Evolutionary conservation across 1,140 invertebrate species (phyloP).

Genomic region (Eriocheir sinensis): DNA sequence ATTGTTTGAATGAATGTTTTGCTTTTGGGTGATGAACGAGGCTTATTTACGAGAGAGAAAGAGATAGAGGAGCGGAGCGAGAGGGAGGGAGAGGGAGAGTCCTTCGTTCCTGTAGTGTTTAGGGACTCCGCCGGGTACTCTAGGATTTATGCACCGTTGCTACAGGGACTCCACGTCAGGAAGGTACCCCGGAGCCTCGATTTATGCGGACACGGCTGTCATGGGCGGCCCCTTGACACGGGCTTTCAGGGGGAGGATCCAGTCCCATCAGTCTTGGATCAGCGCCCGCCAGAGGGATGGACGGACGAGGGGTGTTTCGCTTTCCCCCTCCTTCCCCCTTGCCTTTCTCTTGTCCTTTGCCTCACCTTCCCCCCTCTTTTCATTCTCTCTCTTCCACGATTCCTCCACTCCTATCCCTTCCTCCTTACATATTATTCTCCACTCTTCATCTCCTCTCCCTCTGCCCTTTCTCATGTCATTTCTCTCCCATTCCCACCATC

Average conservation of each 20-base stretch:
- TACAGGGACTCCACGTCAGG: not conserved
- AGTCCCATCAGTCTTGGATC: slow-evolving; percentile 22
- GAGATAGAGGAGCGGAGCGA: too few species aligned
- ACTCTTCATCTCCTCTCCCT: not conserved
- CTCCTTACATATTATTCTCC: not conserved
- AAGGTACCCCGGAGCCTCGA: not conserved
- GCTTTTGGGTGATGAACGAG: not conserved
- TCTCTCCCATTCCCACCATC: too few species aligned
- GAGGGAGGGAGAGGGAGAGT: too few species aligned
- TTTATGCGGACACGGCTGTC: not conserved
- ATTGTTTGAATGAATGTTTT: not conserved
- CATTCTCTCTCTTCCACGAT: too few species aligned
- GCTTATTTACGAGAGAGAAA: not conserved
- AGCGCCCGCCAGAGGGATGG: not conserved
- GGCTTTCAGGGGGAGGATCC: not conserved
- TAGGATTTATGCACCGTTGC: too few species aligned
- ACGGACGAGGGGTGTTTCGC: not conserved
- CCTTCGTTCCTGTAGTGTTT: too few species aligned
- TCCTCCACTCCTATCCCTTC: not conserved
- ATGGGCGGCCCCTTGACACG: not conserved
- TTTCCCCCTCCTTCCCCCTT: not conserved
- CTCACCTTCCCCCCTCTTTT: not conserved
- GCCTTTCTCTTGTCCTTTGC: too few species aligned
- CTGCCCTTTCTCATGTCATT: not conserved
- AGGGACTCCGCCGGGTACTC: too few species aligned